Base-by-base conservation (phyloP, 2,113 vertebrate genomes). In the Alosa alosa region DNA sequence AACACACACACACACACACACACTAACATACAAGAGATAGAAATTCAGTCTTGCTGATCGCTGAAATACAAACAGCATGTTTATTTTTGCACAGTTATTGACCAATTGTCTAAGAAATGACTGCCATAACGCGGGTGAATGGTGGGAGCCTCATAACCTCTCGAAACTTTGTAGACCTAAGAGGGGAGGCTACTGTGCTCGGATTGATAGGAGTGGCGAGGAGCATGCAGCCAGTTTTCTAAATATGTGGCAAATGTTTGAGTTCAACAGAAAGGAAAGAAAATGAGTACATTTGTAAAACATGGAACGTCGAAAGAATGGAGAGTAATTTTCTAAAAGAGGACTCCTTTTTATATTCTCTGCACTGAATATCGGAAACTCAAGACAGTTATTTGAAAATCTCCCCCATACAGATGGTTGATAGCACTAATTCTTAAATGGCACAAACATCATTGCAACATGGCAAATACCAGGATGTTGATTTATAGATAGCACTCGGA, bases 401-500 rank as follows among this genome's bases (percentile, higher is more conserved):
- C 84, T 91, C 92, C 93, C 83, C 95, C 92, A 95, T 96, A 95
- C 89, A 96, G 96, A 95, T 96, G 95, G 96, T 96, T 96, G 96
- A 96, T 96, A 96, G 94, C 94, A 96, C 96, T 97, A 96, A 99
- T 98, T 72, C 98, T 97, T 95, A 96, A 96, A 94, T 92, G 94
- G 95, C 93, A 94, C 94, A 95, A 96, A 96, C 96, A 96, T 96
- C 96, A 96, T 72, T 72, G 95, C 96, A 96, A 96, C 93, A 94
- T 94, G 94, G 96, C 95, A 96, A 93, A 95, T 97, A 94, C 91
- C 96, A 96, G 94, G 96, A 97, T 96, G 95, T 96, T 98, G 97
- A 98, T 99, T 97, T 99, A 98, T 98, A 96, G 95, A 94, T 93
- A 94, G 93, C 91, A 91, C 92, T 91, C 81, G 85, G 75, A 72